A percentile compares a stretch with the other conserved stretches of the same genome.
phyloP scores from a whole-genome alignment of 2,888 invertebrate species.

The Latrodectus hesperus region DNA sequence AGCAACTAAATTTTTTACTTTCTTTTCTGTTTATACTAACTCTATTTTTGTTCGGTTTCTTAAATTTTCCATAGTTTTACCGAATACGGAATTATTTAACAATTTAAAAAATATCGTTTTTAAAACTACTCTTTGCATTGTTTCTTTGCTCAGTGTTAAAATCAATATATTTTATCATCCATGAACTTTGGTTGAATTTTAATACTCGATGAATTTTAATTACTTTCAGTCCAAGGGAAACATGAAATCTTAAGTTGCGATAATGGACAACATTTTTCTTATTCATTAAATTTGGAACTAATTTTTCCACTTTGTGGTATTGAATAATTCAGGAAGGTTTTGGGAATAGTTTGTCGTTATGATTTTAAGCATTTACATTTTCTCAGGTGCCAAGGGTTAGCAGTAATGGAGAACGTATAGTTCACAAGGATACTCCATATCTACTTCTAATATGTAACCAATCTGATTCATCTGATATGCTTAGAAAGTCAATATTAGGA shows the following conservation, averaged over 20 bases:
- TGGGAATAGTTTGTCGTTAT: not conserved
- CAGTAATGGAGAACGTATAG: not conserved
- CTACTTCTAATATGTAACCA: fast-evolving
- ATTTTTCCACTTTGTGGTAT: not conserved
- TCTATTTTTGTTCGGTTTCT: not conserved
- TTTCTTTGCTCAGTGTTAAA: no score
- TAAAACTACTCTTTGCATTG: no score
- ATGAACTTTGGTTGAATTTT: no score
- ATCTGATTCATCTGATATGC: not conserved
- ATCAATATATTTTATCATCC: no score
- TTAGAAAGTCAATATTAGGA: not conserved
- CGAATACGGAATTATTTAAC: not conserved
- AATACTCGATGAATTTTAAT: no score
- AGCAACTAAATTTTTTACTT: no score
- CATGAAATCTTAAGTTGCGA: no score
- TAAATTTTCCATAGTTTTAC: not conserved
- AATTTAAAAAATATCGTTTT: no score
- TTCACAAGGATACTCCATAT: not conserved
- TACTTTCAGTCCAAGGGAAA: no score
- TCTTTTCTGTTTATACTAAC: not conserved
- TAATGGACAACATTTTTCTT: not conserved
- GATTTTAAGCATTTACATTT: not conserved
- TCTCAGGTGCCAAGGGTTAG: not conserved
- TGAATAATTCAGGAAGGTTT: not conserved
- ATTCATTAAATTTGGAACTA: not conserved